Percentiles rank a stretch among this genome's conserved stretches.
phyloP scores from a whole-genome alignment of 2,888 invertebrate species.

The Drosophila nr. perissopoda region DNA sequence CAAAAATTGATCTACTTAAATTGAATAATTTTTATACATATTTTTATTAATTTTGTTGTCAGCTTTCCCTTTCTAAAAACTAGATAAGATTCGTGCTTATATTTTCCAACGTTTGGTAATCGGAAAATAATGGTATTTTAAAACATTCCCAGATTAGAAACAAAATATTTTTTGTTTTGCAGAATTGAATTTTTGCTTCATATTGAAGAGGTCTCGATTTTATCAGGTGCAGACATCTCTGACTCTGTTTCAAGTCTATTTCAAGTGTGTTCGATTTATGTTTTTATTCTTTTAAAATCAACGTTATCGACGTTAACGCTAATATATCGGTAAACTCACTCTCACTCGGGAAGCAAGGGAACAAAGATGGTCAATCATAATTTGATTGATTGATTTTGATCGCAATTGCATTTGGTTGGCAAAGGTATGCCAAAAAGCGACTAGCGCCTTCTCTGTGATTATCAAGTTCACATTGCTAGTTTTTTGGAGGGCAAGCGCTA shows the following conservation, averaged over 20 bases:
- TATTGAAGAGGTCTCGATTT: too few species aligned
- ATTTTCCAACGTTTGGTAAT: neutral
- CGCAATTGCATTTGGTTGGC: too few species aligned
- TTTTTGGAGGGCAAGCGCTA: conserved; percentile 36
- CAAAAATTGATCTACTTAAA: too few species aligned
- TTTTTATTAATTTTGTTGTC: neutral
- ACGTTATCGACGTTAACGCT: neutral
- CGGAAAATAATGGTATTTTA: neutral
- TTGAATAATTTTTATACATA: neutral
- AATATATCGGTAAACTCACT: neutral
- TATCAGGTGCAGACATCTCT: too few species aligned
- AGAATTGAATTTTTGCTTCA: too few species aligned
- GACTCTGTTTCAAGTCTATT: too few species aligned
- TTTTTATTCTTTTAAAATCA: neutral
- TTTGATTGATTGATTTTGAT: neutral
- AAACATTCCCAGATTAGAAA: neutral
- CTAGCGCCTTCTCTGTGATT: neutral
- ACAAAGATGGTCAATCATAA: neutral
- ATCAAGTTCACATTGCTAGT: conserved; percentile 47
- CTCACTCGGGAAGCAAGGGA: neutral
- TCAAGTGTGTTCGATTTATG: too few species aligned
- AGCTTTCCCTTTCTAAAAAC: neutral
- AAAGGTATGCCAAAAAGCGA: neutral
- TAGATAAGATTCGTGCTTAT: neutral
- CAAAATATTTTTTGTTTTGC: too few species aligned